Evolutionary conservation across 2,888 invertebrate species (phyloP).

Genomic region (Nymphalis urticae): DNA sequence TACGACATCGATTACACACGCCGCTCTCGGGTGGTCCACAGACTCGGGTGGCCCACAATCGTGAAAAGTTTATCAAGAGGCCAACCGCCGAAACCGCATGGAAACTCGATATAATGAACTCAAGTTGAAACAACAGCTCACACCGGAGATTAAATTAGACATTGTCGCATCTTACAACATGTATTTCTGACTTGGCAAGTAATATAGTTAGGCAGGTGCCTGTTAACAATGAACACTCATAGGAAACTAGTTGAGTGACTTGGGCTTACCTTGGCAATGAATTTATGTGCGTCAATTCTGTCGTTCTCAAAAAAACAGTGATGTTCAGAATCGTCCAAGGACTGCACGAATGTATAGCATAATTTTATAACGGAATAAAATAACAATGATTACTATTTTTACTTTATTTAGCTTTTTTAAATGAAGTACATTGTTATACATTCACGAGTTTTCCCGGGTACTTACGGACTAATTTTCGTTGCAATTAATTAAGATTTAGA

Average conservation of each 20-base stretch:
- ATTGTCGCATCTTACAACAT: slow-evolving; percentile 45
- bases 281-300: slow-evolving; percentile 39
- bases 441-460: no score
- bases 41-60: slow-evolving; percentile 57
- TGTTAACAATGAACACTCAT: slow-evolving; percentile 38
- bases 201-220: slow-evolving; percentile 36
- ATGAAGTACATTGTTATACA: no score
- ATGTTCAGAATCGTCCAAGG: neutral
- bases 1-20: slow-evolving; percentile 60
- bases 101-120: slow-evolving; percentile 57
- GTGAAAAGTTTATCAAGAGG: slow-evolving; percentile 64
- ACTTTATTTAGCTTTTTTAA: no score
- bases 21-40: slow-evolving; percentile 66
- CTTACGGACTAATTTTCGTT: no score
- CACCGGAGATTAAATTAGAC: slow-evolving; percentile 45
- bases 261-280: slow-evolving; percentile 45
- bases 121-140: slow-evolving; percentile 45
- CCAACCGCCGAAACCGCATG: slow-evolving; percentile 60
- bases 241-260: slow-evolving; percentile 42
- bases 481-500: no score
- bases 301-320: slow-evolving; percentile 17
- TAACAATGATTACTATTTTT: no score
- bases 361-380: no score
- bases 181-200: slow-evolving; percentile 42
- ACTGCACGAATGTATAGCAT: no score